A percentile compares a stretch with the other conserved stretches of the same genome.
phyloP scores from a whole-genome alignment of 2,888 invertebrate species.

The Torymus aiolomorphi region DNA sequence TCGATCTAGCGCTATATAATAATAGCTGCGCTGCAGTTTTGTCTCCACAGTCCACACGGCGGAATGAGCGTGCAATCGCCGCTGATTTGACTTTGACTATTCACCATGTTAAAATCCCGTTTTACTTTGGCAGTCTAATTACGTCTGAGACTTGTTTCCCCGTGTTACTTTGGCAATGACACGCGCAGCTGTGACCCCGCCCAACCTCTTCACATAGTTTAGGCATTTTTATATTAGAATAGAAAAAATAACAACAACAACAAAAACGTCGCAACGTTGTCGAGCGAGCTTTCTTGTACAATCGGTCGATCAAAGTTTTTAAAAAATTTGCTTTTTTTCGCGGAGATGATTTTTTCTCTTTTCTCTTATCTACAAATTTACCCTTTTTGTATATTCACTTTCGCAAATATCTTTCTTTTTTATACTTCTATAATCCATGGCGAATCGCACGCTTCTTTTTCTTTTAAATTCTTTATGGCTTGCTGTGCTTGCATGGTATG shows the following conservation, averaged over 20 bases:
- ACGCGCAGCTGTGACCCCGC: constrained; percentile 21
- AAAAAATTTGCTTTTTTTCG: not conserved
- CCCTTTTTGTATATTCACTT: not conserved
- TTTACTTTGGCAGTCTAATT: constrained; percentile 17
- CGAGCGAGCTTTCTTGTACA: not conserved
- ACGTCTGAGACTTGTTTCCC: not conserved
- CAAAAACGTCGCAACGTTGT: constrained; percentile 39
- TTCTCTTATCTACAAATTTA: not conserved
- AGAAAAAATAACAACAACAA: constrained; percentile 5
- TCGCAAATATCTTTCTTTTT: constrained; percentile 2
- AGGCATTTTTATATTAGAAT: constrained; percentile 37
- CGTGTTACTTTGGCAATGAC: constrained; percentile 36
- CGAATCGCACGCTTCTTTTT: constrained; percentile 12
- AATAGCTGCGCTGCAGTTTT: not conserved
- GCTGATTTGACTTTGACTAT: constrained; percentile 21
- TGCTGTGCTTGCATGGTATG: constrained; percentile 1
- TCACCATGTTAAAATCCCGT: not conserved
- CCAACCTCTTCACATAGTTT: constrained; percentile 22
- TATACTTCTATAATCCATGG: constrained; percentile 14
- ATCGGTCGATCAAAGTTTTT: not conserved
- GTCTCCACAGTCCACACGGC: not conserved
- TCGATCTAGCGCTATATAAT: not conserved
- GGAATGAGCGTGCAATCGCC: constrained; percentile 40
- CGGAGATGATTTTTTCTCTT: not conserved
- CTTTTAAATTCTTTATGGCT: not conserved